Conservation (phyloP, 2,888 invertebrate genomes). For the Dasysyrphus tricinctus region DNA sequence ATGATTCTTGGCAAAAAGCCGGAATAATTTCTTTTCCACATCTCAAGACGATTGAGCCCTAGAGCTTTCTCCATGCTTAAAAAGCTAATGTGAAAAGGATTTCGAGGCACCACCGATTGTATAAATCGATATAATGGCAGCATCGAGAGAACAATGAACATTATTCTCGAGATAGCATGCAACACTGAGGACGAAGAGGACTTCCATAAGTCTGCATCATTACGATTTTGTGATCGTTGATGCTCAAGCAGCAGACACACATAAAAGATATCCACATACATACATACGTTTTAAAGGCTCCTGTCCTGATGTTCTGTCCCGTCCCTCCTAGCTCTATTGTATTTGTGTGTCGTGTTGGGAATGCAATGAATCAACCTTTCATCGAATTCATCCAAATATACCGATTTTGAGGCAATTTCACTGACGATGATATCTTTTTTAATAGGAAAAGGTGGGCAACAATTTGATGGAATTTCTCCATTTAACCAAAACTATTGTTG, state of each 20-base stretch:
- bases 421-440: slow-evolving; percentile 5
- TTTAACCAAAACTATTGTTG: slow-evolving; percentile 19
- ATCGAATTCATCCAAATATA: slow-evolving; percentile 46
- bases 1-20: slow-evolving; percentile 42
- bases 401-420: slow-evolving; percentile 38
- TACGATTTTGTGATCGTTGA: slow-evolving; percentile 31
- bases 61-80: slow-evolving; percentile 27
- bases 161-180: slow-evolving; percentile 17
- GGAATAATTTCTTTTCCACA: slow-evolving; percentile 42
- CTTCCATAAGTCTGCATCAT: slow-evolving; percentile 14
- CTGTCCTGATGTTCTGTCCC: background rate
- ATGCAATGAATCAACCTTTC: slow-evolving; percentile 64
- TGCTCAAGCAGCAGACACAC: slow-evolving; percentile 5
- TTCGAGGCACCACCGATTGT: slow-evolving; percentile 38
- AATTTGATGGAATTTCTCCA: slow-evolving; percentile 35
- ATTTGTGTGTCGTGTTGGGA: slow-evolving; percentile 29
- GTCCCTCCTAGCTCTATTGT: background rate
- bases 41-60: slow-evolving; percentile 34
- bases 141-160: slow-evolving; percentile 61
- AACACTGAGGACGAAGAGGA: background rate
- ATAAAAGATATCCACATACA: background rate
- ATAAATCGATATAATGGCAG: slow-evolving; percentile 61
- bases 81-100: slow-evolving; percentile 51
- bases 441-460: slow-evolving; percentile 8
- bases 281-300: slow-evolving; percentile 35